Conservation (phyloP, 1,140 invertebrate species). For the Portunus trituberculatus region DNA sequence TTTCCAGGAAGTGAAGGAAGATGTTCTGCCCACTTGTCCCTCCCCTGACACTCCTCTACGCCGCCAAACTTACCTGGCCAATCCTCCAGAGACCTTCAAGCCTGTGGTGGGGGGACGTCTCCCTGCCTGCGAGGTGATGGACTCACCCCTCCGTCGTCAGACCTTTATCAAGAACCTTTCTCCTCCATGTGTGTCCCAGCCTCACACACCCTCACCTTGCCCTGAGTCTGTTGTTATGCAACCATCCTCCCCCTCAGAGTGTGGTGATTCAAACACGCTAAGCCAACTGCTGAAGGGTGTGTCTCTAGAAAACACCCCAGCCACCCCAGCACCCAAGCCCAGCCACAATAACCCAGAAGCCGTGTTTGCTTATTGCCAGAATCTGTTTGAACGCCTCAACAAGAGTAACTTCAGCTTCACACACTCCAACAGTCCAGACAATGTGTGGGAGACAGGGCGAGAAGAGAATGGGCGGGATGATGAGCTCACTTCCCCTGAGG, state of each 20-base stretch:
- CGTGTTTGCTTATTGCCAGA: slow-evolving; percentile 46
- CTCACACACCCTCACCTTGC: background rate
- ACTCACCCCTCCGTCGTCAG: slow-evolving; percentile 53
- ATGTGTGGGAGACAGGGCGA: background rate
- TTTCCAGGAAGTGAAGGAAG: background rate
- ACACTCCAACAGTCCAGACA: background rate
- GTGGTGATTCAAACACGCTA: background rate
- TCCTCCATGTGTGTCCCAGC: background rate
- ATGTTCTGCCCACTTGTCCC: slow-evolving; percentile 38
- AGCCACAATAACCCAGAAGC: background rate
- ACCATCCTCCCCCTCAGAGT: slow-evolving; percentile 26
- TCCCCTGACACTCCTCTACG: slow-evolving; percentile 24
- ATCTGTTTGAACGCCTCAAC: slow-evolving; percentile 55
- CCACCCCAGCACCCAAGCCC: slow-evolving; percentile 8
- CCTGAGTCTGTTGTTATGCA: background rate
- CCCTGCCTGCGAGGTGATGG: slow-evolving; percentile 34
- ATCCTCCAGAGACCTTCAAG: slow-evolving; percentile 11
- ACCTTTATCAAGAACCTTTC: slow-evolving; percentile 59
- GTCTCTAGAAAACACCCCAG: slow-evolving; percentile 31
- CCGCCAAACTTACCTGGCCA: slow-evolving; percentile 49
- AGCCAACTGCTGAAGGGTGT: background rate
- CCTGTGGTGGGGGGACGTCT: slow-evolving; percentile 32
- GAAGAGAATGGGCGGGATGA: background rate
- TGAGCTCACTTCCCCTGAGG: slow-evolving; percentile 14
- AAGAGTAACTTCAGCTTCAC: background rate